Conservation (phyloP, 2,888 invertebrate species). For the Heliconius charithonia region DNA sequence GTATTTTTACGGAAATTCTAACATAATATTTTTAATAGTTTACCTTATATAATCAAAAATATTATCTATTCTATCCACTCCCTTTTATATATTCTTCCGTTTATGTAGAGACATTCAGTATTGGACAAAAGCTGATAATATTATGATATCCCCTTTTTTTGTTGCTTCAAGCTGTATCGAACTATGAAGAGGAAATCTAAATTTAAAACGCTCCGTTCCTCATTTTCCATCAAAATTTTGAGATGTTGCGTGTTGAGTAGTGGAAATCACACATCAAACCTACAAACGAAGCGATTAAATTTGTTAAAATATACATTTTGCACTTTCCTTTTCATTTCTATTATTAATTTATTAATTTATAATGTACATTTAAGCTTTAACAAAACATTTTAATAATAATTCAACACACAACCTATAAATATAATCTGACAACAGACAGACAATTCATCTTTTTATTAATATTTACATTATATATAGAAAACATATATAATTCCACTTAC, state of each 20-base stretch:
- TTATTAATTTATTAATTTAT: no score
- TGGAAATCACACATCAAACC: background rate
- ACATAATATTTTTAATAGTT: no score
- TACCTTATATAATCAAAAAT: no score
- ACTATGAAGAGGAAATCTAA: background rate
- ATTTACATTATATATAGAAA: background rate
- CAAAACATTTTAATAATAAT: background rate
- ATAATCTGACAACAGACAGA: background rate
- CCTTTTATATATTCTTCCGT: no score
- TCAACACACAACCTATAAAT: background rate
- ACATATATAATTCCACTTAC: conserved; percentile 10
- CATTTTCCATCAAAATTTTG: background rate
- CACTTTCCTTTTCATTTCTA: no score
- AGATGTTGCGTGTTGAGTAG: background rate
- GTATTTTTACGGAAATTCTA: background rate
- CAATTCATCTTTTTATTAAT: background rate
- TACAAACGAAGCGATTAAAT: no score
- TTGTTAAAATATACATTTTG: no score
- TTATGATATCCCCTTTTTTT: no score
- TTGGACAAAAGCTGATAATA: no score
- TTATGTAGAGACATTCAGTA: no score
- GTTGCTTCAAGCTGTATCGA: no score
- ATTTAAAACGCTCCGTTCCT: background rate
- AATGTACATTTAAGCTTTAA: background rate
- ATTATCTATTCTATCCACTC: no score